Conservation (phyloP, 2,888 invertebrate species). For the Bhutanitis thaidina region DNA sequence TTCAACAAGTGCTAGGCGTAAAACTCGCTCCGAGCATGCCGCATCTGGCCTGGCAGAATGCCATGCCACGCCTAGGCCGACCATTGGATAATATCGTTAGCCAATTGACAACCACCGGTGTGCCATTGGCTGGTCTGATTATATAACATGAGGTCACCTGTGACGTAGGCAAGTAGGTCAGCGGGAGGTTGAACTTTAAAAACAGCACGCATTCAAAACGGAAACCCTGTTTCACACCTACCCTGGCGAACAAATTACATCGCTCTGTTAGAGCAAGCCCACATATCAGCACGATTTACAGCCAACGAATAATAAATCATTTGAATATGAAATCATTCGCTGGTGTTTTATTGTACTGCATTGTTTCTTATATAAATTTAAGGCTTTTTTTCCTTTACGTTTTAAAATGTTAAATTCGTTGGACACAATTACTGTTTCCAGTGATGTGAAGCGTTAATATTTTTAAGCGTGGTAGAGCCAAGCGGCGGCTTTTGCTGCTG, state of each 20-base stretch:
- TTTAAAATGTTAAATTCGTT: too few species aligned
- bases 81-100: conserved; percentile 77
- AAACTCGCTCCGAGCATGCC: conserved; percentile 47
- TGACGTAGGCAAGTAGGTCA: conserved; percentile 54
- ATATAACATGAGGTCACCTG: conserved; percentile 56
- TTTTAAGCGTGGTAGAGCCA: too few species aligned
- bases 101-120: conserved; percentile 73
- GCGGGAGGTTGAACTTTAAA: conserved; percentile 17
- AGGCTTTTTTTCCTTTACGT: too few species aligned
- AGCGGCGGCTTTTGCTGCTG: too few species aligned
- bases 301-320: not conserved
- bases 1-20: conserved; percentile 67
- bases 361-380: too few species aligned
- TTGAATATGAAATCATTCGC: not conserved
- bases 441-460: too few species aligned
- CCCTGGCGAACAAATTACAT: conserved; percentile 10
- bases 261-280: conserved; percentile 1
- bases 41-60: conserved; percentile 61
- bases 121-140: conserved; percentile 63
- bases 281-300: not conserved
- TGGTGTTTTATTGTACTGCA: not conserved
- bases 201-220: not conserved
- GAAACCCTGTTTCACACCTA: not conserved
- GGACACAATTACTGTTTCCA: too few species aligned
- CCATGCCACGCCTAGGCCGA: conserved; percentile 76